These are phyloP conservation scores for Torymus texanus DNA, from an alignment of 2,888 invertebrate species.

Conservation along the genomic window DNA sequence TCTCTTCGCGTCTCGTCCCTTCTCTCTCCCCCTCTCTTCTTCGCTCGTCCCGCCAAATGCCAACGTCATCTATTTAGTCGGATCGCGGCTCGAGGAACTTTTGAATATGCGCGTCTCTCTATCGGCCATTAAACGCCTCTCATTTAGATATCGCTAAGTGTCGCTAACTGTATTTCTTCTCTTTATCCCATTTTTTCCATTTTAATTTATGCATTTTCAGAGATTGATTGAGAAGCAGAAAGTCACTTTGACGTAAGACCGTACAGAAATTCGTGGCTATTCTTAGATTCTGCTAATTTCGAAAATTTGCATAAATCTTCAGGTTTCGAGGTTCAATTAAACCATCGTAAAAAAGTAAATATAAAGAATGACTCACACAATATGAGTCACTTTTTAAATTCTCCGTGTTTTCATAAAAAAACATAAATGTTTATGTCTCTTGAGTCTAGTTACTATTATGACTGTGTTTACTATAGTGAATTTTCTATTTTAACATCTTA, in stretches of 20 bases:
- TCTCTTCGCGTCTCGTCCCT: slow-evolving; percentile 28
- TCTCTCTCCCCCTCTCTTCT: not conserved
- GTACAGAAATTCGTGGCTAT: no score
- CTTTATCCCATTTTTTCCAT: slow-evolving; percentile 22
- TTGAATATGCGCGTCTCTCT: slow-evolving; percentile 53
- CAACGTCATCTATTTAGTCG: slow-evolving; percentile 53
- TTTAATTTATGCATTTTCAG: slow-evolving; percentile 40
- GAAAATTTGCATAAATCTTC: no score
- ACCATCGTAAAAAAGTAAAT: not conserved
- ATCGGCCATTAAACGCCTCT: slow-evolving; percentile 52
- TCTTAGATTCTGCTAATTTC: no score
- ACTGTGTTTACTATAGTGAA: no score
- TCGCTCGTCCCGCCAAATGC: slow-evolving; percentile 38
- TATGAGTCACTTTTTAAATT: not conserved
- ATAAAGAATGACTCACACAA: not conserved
- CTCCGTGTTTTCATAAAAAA: no score
- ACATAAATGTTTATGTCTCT: no score
- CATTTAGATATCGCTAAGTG: slow-evolving; percentile 53
- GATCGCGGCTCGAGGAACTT: slow-evolving; percentile 53
- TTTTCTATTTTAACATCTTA: no score
- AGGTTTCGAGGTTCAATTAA: no score
- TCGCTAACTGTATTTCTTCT: slow-evolving; percentile 56
- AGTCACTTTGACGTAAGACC: slow-evolving; percentile 9
- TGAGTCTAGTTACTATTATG: no score
- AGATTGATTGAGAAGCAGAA: slow-evolving; percentile 35